Conservation (phyloP, 2,113 vertebrate genomes). For the Crypturellus undulatus region DNA sequence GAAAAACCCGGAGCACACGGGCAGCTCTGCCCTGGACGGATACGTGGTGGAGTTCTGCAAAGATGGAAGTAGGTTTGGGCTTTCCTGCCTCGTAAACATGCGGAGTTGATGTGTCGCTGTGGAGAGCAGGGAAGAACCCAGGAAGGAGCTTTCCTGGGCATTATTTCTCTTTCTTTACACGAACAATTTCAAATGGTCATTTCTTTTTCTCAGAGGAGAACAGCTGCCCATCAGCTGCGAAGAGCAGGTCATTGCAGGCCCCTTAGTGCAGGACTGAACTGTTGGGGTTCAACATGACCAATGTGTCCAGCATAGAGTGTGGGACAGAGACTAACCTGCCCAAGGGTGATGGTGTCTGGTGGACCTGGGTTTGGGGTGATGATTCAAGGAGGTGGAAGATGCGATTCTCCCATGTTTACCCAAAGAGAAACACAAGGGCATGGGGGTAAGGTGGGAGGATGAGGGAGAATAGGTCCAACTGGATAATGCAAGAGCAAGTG, state of each 20-base stretch:
- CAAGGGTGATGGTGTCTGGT: background rate
- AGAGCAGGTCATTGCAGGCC: too few relatives aligned
- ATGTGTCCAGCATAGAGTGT: background rate
- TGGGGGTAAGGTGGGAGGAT: background rate
- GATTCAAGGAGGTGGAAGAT: background rate
- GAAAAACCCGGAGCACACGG: conserved; percentile 82
- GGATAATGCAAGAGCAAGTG: background rate
- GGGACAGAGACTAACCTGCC: background rate
- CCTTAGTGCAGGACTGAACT: rapidly evolving
- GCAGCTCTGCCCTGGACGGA: conserved; percentile 82
- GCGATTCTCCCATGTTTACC: background rate
- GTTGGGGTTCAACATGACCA: background rate
- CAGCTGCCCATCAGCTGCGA: background rate
- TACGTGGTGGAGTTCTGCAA: conserved; percentile 88
- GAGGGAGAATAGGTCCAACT: background rate
- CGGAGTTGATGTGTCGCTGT: background rate
- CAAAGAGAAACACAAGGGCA: background rate
- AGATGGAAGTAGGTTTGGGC: conserved; percentile 86
- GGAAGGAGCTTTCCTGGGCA: background rate
- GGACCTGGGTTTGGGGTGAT: background rate
- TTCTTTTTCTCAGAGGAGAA: background rate
- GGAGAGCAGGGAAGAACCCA: background rate
- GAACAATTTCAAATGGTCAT: background rate
- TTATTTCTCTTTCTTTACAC: background rate
- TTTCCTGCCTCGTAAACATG: background rate